Base-by-base conservation (phyloP, 2,888 invertebrate species). In the Cephus spinipes region DNA sequence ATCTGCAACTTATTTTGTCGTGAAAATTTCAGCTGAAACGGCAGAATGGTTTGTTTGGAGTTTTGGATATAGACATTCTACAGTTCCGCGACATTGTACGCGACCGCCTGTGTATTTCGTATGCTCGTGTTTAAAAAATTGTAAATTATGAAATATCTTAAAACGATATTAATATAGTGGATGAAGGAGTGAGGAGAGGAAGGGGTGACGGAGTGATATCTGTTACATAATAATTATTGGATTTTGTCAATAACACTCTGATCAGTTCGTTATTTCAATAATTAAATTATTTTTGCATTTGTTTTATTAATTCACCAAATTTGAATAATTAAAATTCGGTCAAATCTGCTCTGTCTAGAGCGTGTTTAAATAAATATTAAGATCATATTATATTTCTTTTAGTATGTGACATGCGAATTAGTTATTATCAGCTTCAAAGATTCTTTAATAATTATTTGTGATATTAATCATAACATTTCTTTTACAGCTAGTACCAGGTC, bases 401-500 rank as follows among this genome's bases (percentile, higher is more conserved):
- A 55, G 2, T 55, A 23, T 23, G 15, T 23, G 23, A 23, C 1
- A 23, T 23, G 23, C 9, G 40, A 55, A 9, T 55, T 55, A 9
- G 9, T 55, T 55, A 9, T 55, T 55, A 23, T 55, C 40, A 55
- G 40, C 9, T 23, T 4, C 23, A 23, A 55, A 55, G 0, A 55
- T 55, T 55, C 23, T 55, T 55, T 23, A 23, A 55, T 55, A 55
- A 55, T 40, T 15, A 40, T 40, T 55, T 9, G 69, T 15, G 32
- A 68, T 15, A 74, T 68, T 15, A 30, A 34, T 34, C 71, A 71
- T 15, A 15, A 71, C 12, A 11, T 71, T 30, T 23, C 82, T 84
- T 84, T 91, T 92, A 82, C 93, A 97, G 93, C 92, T 98, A 90
- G 95, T 99, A 89, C 99, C 99, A 68, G 99, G 99, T 1, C 99